Base-by-base conservation (phyloP, 2,888 invertebrate genomes). In the Lithophane semibrunnea region DNA sequence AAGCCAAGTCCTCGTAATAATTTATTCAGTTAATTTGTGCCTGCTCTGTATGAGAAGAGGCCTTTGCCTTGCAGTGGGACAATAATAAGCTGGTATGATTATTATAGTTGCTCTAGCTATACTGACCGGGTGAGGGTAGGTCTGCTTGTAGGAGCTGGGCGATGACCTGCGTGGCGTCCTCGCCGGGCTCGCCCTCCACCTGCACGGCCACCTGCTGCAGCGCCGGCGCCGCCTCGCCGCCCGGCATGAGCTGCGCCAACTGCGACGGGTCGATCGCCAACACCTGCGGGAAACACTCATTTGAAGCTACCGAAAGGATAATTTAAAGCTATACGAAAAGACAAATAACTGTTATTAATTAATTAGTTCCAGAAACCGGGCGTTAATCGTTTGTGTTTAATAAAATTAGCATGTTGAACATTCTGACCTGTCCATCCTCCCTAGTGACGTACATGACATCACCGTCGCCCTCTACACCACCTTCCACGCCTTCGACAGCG, bases 81-180 rank as follows among this genome's bases (percentile, higher is more conserved):
- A 29, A 5, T 13, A 21, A 52, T 4, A 37, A 1, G 21, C 21
- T 10, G 3, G 52, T 52, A 37, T 21, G n/a, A n/a, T n/a, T n/a
- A 52, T 37, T 16, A 37, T 16, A 4, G 16, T 49, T 0, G 3
- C 0, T 16, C 1, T 4, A 66, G 21, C 2, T 49, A 63, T 73
- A 91, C 91, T 94, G 94, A 98, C 98, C 98, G 89, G 98, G 98
- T 86, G 98, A 98, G 56, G 98, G 98, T 88, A 98, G 97, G 92
- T 98, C 98, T 0, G 98, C 98, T 96, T 98, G 98, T 75, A 98
- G 98, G 76, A 98, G 98, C 95, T 98, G 98, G 82, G 98, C 98
- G 79, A 98, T 98, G 90, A 98, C 98, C 94, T 98, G 98, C 86
- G 98, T 98, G 92, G 98, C 97, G 92, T 97, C 97, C 90, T 97